Evolutionary conservation across 2,113 vertebrate species (phyloP).

Genomic region (Tringa solitaria): DNA sequence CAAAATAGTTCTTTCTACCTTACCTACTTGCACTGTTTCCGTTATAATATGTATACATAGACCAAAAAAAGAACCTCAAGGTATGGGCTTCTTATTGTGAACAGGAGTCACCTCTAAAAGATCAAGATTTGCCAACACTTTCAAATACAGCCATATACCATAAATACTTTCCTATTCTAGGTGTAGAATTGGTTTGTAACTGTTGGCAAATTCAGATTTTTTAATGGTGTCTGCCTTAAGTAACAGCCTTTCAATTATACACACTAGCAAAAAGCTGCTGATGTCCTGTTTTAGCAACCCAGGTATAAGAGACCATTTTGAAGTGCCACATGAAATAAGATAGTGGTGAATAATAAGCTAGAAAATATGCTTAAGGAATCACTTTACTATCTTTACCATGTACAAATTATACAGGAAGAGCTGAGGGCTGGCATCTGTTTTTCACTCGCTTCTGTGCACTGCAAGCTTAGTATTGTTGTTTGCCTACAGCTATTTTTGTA

Average conservation of each 20-base stretch:
- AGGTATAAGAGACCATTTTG: conserved; percentile 55
- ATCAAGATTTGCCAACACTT: neutral
- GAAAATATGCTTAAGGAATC: conserved; percentile 61
- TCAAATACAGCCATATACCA: neutral
- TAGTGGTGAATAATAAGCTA: conserved; percentile 46
- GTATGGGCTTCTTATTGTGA: neutral
- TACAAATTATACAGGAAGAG: conserved; percentile 40
- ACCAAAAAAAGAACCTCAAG: neutral
- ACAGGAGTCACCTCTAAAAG: neutral
- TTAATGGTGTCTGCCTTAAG: neutral
- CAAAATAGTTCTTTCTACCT: neutral
- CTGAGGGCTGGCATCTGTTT: conserved; percentile 50
- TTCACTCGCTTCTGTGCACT: conserved; percentile 20
- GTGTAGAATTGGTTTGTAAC: neutral
- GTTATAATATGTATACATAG: neutral
- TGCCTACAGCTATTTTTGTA: conserved; percentile 43
- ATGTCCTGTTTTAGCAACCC: conserved; percentile 19
- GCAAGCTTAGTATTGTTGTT: conserved; percentile 16
- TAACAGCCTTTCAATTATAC: conserved; percentile 13
- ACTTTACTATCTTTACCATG: neutral
- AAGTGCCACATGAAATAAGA: conserved; percentile 36
- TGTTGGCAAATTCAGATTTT: neutral
- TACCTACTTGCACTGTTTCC: neutral
- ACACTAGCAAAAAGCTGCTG: conserved; percentile 16
- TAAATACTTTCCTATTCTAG: conserved; percentile 6